A percentile compares a stretch with the other conserved stretches of the same genome.
These are phyloP conservation scores for Caprella mutica DNA, from an alignment of 2,888 invertebrate genomes.

Conservation along the genomic window DNA sequence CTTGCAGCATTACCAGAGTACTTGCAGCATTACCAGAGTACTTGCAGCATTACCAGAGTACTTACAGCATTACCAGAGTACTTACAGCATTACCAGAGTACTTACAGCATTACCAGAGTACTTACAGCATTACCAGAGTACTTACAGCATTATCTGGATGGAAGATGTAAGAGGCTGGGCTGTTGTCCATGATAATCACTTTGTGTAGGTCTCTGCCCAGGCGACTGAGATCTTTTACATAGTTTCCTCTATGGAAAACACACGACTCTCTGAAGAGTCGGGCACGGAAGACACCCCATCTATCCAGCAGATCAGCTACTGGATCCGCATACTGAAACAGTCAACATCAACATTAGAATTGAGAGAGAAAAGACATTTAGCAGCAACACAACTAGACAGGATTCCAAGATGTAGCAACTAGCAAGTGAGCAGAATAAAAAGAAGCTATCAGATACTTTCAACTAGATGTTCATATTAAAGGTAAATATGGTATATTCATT, in stretches of 20 bases:
- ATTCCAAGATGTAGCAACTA: background rate
- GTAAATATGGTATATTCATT: background rate
- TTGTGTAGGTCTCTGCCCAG: slow-evolving; percentile 90
- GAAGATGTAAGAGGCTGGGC: slow-evolving; percentile 99
- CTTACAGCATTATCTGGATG: slow-evolving; percentile 99
- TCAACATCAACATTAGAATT: too few species aligned
- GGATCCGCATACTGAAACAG: slow-evolving; percentile 84
- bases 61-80: too few species aligned
- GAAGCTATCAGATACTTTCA: background rate
- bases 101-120: too few species aligned
- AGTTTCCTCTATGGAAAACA: slow-evolving; percentile 98
- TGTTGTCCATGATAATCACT: slow-evolving; percentile 98
- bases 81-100: too few species aligned
- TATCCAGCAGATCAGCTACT: slow-evolving; percentile 93
- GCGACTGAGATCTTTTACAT: slow-evolving; percentile 92
- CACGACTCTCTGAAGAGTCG: slow-evolving; percentile 98
- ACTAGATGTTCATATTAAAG: background rate
- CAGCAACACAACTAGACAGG: too few species aligned
- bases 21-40: too few species aligned
- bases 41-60: too few species aligned
- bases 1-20: too few species aligned
- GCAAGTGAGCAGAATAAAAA: background rate
- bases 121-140: too few species aligned
- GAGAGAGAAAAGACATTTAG: too few species aligned
- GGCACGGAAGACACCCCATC: slow-evolving; percentile 91